Evolutionary conservation across 2,113 vertebrate genomes (phyloP), one percentile per base, ranked within the genome.

Genomic region (Spermophilus dauricus): DNA sequence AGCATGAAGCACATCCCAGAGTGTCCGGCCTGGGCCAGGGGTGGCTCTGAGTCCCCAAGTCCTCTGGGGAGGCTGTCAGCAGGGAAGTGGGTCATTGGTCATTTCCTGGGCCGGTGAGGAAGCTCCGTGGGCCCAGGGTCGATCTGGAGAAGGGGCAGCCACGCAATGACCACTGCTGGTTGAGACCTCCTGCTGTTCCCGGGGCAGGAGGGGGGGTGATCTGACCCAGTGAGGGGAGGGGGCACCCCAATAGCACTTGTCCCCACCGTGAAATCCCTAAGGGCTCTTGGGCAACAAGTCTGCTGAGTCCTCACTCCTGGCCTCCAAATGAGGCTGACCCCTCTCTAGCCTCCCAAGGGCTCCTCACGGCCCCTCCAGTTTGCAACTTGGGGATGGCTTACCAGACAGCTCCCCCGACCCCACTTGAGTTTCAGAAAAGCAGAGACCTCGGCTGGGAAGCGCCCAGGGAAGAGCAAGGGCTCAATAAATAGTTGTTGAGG

Each of bases 321-420:
- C 8, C 37, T 5, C 30, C 67, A 73, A 58, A 11, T 9, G 30
- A 76, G 26, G 37, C 56, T 26, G 76, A 30, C 6, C 13, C 56
- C 17, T 4, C 0, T 4, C 72, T 20, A 10, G 28, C 12, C 11
- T 16, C 18, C 58, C 11, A 4, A 6, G 4, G 17, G 58, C 8
- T 11, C n/a, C 65, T 3, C 16, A 7, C 20, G 42, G 6, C 3
- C 20, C 14, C 77, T 32, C 20, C 26, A 8, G 30, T 32, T 72
- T 51, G 34, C 13, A 39, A 53, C 56, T 8, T 16, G 22, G 3
- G 69, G 11, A 24, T 61, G 61, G 16, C n/a, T 63, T 30, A 65
- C 8, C 10, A 12, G 26, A 30, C 2, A 11, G 34, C 17, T 22
- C n/a, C 24, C 11, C 20, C 3, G 2, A 14, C 34, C 32, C 42